These are phyloP conservation scores for Hydriomena furcata DNA, from an alignment of 2,888 invertebrate species.

Conservation along the genomic window DNA sequence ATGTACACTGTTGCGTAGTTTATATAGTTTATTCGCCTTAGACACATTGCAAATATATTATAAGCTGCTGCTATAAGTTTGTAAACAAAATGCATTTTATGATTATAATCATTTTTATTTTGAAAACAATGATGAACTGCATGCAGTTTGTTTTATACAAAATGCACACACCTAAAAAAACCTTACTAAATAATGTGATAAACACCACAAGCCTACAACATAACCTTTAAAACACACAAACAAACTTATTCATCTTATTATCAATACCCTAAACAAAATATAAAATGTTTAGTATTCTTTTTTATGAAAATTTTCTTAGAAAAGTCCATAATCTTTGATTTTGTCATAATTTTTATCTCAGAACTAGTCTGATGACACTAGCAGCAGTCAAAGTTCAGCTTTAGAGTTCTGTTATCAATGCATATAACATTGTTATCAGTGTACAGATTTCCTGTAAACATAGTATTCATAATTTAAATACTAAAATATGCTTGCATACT, in stretches of 20 bases:
- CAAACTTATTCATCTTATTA: too few relatives aligned
- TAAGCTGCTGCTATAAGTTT: slow-evolving; percentile 34
- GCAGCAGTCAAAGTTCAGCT: slow-evolving; percentile 5
- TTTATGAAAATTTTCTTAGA: neutral
- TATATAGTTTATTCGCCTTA: slow-evolving; percentile 44
- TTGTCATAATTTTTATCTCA: neutral
- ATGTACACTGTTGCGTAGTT: slow-evolving; percentile 76
- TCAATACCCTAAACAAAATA: too few relatives aligned
- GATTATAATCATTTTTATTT: neutral
- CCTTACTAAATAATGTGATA: neutral
- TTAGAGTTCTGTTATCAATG: neutral
- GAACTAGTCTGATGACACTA: neutral
- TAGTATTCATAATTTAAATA: too few relatives aligned
- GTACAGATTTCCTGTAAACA: slow-evolving; percentile 7
- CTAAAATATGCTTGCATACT: too few relatives aligned
- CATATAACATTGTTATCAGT: slow-evolving; percentile 1
- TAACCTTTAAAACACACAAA: slow-evolving; percentile 8
- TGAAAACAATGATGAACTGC: too few relatives aligned
- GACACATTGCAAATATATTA: slow-evolving; percentile 46
- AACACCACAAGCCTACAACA: slow-evolving; percentile 18
- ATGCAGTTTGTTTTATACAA: too few relatives aligned
- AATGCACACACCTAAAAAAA: too few relatives aligned
- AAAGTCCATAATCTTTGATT: neutral
- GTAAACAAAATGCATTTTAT: neutral
- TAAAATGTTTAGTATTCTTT: too few relatives aligned